Evolutionary conservation across 2,888 invertebrate genomes (phyloP).

Genomic region (Athetis lepigone): DNA sequence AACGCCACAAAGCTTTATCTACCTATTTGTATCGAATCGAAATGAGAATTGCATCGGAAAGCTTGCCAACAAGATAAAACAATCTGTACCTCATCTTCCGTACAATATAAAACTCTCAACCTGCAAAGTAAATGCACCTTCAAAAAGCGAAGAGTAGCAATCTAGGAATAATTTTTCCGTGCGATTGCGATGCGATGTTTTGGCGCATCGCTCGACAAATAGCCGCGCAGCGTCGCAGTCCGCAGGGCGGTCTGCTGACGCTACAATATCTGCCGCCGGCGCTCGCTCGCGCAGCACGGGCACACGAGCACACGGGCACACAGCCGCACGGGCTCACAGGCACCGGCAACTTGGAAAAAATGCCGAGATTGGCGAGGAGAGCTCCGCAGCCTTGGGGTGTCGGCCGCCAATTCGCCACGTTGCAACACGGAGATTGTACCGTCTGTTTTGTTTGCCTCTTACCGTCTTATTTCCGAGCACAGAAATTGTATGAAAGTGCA

Average conservation of each 20-base stretch:
- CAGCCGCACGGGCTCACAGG: conserved; percentile 56
- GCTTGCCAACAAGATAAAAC: conserved; percentile 88
- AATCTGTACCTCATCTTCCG: conserved; percentile 83
- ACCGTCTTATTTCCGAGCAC: conserved; percentile 86
- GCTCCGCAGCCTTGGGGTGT: conserved; percentile 83
- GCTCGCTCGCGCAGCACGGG: conserved; percentile 66
- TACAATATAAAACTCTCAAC: conserved; percentile 84
- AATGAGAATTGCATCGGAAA: conserved; percentile 83
- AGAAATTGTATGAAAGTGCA: conserved; percentile 84
- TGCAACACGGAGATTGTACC: conserved; percentile 88
- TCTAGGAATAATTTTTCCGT: conserved; percentile 88
- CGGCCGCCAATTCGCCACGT: conserved; percentile 85
- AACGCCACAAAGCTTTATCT: conserved; percentile 63
- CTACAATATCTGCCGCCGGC: conserved; percentile 82
- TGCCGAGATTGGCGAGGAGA: conserved; percentile 85
- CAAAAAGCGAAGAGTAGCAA: conserved; percentile 86
- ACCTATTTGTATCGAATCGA: conserved; percentile 76
- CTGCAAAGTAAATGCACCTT: conserved; percentile 84
- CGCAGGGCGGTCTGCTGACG: conserved; percentile 86
- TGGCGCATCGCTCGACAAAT: conserved; percentile 89
- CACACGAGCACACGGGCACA: conserved; percentile 46
- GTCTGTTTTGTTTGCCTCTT: conserved; percentile 88
- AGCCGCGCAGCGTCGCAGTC: conserved; percentile 81
- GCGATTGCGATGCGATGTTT: conserved; percentile 88
- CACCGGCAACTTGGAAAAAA: conserved; percentile 83